phyloP scores from a whole-genome alignment of 2,113 vertebrate genomes.

The Mola mola region DNA sequence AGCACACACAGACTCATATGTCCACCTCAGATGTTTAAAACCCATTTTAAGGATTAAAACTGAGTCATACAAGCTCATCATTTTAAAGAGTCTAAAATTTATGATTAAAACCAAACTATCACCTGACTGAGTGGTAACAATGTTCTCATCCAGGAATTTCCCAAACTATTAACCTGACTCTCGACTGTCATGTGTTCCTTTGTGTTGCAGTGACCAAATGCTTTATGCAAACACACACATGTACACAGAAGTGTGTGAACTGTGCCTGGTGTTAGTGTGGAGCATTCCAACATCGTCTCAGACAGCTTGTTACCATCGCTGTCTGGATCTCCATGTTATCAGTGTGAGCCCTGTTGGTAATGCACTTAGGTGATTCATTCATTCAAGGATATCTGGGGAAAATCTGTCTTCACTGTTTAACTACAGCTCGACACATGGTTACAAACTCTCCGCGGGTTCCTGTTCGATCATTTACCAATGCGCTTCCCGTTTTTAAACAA shows the following conservation, averaged over 20 bases:
- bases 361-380: conserved; percentile 60
- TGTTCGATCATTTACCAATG: conserved; percentile 24
- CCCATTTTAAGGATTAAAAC: not conserved
- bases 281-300: conserved; percentile 48
- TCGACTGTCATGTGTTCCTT: no score
- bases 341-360: conserved; percentile 32
- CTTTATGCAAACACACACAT: conserved; percentile 1
- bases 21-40: no score
- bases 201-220: no score
- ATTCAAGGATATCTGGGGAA: conserved; percentile 55
- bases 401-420: conserved; percentile 40
- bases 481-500: conserved; percentile 14
- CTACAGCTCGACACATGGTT: conserved; percentile 7
- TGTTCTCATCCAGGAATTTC: no score
- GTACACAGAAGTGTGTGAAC: conserved; percentile 7
- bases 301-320: conserved; percentile 30
- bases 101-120: no score
- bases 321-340: conserved; percentile 58
- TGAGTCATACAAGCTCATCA: not conserved
- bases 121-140: no score
- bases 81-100: no score
- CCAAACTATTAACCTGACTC: no score
- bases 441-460: conserved; percentile 14
- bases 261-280: conserved; percentile 42
- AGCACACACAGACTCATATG: not conserved